These are phyloP conservation scores for Serrognathus titanus DNA, from an alignment of 2,888 invertebrate genomes.

Conservation along the genomic window DNA sequence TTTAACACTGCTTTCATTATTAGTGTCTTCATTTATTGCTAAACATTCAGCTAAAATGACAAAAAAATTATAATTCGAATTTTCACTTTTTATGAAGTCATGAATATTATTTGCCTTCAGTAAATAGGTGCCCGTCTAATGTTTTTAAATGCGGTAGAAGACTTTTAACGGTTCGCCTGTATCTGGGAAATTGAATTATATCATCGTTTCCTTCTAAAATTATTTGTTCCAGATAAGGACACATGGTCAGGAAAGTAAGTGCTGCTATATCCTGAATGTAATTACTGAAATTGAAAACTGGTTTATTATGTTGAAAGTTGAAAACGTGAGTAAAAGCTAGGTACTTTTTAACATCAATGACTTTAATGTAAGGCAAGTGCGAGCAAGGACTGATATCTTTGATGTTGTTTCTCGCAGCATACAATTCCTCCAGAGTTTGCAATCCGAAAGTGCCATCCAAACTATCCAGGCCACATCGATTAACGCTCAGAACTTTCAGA, in stretches of 20 bases:
- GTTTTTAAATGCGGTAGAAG: conserved; percentile 43
- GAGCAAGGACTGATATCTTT: conserved; percentile 61
- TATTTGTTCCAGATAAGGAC: conserved; percentile 40
- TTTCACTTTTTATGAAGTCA: too few relatives aligned
- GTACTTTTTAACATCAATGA: conserved; percentile 49
- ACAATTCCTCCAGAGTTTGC: conserved; percentile 57
- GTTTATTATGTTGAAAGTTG: conserved; percentile 1
- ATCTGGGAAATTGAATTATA: conserved; percentile 14
- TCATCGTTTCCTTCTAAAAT: conserved; percentile 47
- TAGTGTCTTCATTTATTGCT: too few relatives aligned
- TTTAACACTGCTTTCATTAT: too few relatives aligned
- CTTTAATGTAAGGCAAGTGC: conserved; percentile 51
- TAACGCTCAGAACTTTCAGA: conserved; percentile 58
- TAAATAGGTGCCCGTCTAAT: conserved; percentile 42
- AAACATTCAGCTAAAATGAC: too few relatives aligned
- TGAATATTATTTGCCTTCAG: conserved; percentile 19
- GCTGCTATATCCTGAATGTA: conserved; percentile 36
- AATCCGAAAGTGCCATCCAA: conserved; percentile 68
- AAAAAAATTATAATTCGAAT: too few relatives aligned
- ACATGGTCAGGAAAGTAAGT: conserved; percentile 42
- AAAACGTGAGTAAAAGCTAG: not conserved
- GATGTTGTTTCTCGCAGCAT: conserved; percentile 62
- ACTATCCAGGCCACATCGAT: conserved; percentile 62
- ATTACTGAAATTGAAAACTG: conserved; percentile 38
- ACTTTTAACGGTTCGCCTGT: conserved; percentile 23